A percentile compares a stretch with the other conserved stretches of the same genome.
phyloP scores from a whole-genome alignment of 2,888 invertebrate species.

The Xylota segnis region DNA sequence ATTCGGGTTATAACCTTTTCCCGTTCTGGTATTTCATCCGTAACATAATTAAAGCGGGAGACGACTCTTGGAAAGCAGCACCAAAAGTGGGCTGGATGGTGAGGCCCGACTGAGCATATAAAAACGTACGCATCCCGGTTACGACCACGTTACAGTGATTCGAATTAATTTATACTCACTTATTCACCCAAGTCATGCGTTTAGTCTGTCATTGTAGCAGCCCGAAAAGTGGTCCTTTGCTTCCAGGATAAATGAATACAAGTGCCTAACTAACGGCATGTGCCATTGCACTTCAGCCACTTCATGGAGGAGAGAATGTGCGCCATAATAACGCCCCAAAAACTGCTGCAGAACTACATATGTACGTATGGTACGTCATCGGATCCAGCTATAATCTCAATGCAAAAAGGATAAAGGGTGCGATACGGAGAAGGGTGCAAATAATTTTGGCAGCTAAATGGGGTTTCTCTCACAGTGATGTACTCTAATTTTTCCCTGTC shows the following conservation, averaged over 20 bases:
- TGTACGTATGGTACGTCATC: constrained; percentile 30
- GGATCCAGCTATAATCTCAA: constrained; percentile 57
- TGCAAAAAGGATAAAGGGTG: constrained; percentile 40
- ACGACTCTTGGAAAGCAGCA: constrained; percentile 27
- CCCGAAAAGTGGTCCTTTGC: constrained; percentile 56
- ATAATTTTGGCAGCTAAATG: constrained; percentile 63
- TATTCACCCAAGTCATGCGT: constrained; percentile 75
- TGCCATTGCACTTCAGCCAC: constrained; percentile 71
- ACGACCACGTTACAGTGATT: constrained; percentile 77
- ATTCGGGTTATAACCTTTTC: constrained; percentile 75
- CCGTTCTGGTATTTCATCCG: constrained; percentile 69
- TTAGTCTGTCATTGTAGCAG: constrained; percentile 69
- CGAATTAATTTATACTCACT: constrained; percentile 78
- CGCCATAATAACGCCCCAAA: constrained; percentile 58
- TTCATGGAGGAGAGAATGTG: constrained; percentile 42
- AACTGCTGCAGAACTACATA: constrained; percentile 46
- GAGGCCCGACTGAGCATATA: constrained; percentile 48
- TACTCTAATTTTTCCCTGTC: constrained; percentile 53
- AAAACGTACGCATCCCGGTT: constrained; percentile 70
- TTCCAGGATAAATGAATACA: constrained; percentile 71
- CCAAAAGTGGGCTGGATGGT: not conserved
- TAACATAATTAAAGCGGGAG: constrained; percentile 72
- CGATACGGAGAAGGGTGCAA: not conserved
- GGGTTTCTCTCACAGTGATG: constrained; percentile 19
- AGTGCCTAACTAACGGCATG: constrained; percentile 70